Evolutionary conservation across 2,888 invertebrate genomes (phyloP).

Genomic region (Chrysolina haemoptera): DNA sequence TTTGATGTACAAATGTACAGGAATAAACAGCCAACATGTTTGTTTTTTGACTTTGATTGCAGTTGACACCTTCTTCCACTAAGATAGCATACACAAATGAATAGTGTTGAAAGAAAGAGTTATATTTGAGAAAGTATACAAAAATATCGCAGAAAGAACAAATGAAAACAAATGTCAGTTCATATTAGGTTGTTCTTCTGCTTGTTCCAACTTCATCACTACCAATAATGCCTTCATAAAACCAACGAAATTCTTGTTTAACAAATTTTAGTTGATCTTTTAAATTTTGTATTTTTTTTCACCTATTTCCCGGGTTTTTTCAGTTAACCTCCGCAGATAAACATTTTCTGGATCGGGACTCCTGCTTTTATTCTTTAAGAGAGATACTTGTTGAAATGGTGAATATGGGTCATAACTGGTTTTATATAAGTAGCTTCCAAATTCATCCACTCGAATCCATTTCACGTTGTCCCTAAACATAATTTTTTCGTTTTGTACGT

Average conservation of each 20-base stretch:
- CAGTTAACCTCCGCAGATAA: not conserved
- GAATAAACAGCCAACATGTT: not conserved
- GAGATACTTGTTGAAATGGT: not conserved
- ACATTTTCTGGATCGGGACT: not conserved
- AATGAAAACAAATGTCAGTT: not conserved
- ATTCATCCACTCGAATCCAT: conserved; percentile 29
- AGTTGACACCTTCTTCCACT: not conserved
- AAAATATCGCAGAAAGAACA: too few relatives aligned
- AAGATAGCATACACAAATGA: not conserved
- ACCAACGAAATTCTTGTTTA: not conserved
- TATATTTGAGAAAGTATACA: not conserved
- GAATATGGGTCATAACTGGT: not conserved
- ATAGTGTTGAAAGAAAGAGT: not conserved
- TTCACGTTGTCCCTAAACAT: conserved; percentile 29
- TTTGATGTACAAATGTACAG: not conserved
- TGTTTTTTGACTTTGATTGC: not conserved
- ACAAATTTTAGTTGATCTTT: not conserved
- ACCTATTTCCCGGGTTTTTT: not conserved
- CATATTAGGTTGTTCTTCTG: not conserved
- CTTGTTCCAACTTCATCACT: not conserved
- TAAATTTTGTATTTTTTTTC: not conserved
- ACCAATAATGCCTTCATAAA: not conserved
- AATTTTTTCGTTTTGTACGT: conserved; percentile 25
- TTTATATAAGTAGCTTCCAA: conserved; percentile 21
- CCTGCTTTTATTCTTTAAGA: not conserved